A percentile compares a stretch with the other conserved stretches of the same genome.
phyloP scores from a whole-genome alignment of 2,797 vertebrate species.

The Sternotherus odoratus region DNA sequence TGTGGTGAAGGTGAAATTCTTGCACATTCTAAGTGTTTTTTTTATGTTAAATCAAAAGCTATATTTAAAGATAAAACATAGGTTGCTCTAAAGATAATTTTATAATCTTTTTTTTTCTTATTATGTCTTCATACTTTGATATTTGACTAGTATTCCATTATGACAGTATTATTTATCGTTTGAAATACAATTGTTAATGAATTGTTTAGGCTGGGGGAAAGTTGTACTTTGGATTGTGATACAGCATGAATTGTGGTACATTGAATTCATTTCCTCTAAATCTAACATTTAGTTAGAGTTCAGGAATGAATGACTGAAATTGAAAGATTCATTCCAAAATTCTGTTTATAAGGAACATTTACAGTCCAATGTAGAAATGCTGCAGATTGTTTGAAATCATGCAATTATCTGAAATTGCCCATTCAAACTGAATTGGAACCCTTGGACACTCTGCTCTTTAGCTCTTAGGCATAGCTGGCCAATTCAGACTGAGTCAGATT shows the following conservation, averaged over 20 bases:
- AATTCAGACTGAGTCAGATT: background rate
- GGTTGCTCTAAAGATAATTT: background rate
- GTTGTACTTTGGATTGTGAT: background rate
- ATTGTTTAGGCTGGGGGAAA: background rate
- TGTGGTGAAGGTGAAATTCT: constrained; percentile 26
- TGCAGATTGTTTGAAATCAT: background rate
- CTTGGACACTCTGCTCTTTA: background rate
- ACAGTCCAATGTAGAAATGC: background rate
- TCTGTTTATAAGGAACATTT: background rate
- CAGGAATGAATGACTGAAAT: background rate
- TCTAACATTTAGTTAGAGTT: background rate
- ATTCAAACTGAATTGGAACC: background rate
- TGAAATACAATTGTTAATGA: background rate
- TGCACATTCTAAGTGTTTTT: background rate
- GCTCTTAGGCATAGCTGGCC: background rate
- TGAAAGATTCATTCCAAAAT: background rate
- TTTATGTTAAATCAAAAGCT: background rate
- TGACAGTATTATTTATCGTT: background rate
- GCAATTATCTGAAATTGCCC: background rate
- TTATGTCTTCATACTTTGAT: background rate
- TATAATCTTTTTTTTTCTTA: background rate
- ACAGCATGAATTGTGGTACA: background rate
- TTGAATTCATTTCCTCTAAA: background rate
- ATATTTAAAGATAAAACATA: background rate
- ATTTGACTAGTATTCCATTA: background rate